Evolutionary conservation across 2,888 invertebrate species (phyloP).

Genomic region (Physocephala rufipes): DNA sequence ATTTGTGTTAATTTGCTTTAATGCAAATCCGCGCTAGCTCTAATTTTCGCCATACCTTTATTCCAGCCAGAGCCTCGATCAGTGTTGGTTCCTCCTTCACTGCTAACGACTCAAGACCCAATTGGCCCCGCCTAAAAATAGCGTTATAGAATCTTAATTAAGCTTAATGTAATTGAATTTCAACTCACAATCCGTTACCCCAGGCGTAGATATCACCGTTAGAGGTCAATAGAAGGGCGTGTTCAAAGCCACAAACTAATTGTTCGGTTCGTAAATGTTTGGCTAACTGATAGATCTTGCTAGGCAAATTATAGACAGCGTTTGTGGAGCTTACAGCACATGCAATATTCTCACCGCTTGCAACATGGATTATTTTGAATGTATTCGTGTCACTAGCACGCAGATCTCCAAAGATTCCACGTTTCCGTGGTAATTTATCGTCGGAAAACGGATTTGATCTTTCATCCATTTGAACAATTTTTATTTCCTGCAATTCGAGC

Average conservation of each 20-base stretch:
- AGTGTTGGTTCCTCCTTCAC: slow-evolving; percentile 72
- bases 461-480: slow-evolving; percentile 40
- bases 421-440: slow-evolving; percentile 46
- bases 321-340: slow-evolving; percentile 67
- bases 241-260: slow-evolving; percentile 82
- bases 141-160: slow-evolving; percentile 45
- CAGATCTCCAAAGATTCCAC: slow-evolving; percentile 53
- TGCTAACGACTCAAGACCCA: slow-evolving; percentile 78
- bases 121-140: slow-evolving; percentile 85
- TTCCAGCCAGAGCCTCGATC: slow-evolving; percentile 79
- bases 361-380: slow-evolving; percentile 63
- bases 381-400: slow-evolving; percentile 22
- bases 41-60: slow-evolving; percentile 66
- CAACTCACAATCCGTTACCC: slow-evolving; percentile 82
- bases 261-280: slow-evolving; percentile 70
- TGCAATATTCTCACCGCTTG: slow-evolving; percentile 66
- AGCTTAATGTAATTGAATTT: not conserved
- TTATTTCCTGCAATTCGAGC: slow-evolving; percentile 46
- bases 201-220: slow-evolving; percentile 80
- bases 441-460: not conserved
- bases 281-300: slow-evolving; percentile 68
- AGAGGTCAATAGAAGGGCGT: slow-evolving; percentile 76
- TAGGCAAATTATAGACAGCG: slow-evolving; percentile 72
- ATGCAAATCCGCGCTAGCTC: not conserved
- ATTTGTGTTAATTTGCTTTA: not conserved